Evolutionary conservation across 2,888 invertebrate genomes (phyloP).

Genomic region (Tetragnatha montana): DNA sequence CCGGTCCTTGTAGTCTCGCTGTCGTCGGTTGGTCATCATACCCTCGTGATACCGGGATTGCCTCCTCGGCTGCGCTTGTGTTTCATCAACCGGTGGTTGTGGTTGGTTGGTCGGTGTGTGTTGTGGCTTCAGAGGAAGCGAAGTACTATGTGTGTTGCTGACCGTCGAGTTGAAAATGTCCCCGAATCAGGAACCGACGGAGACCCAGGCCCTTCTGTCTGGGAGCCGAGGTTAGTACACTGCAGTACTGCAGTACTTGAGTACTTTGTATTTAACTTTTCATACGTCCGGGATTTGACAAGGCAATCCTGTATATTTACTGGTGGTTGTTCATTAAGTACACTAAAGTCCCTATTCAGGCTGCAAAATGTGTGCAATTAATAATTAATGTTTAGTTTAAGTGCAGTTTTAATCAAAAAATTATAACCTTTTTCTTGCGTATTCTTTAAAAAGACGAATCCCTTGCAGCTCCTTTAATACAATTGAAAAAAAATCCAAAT

Average conservation of each 20-base stretch:
- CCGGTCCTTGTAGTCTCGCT: background rate
- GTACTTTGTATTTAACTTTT: background rate
- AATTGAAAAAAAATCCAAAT: too few species aligned
- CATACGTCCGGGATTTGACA: background rate
- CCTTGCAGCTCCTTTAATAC: too few species aligned
- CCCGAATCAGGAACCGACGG: conserved; percentile 21
- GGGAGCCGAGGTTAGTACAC: background rate
- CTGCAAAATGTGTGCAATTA: too few species aligned
- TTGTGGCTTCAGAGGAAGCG: background rate
- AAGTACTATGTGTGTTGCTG: background rate
- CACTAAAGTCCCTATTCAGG: background rate
- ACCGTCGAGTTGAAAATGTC: conserved; percentile 10
- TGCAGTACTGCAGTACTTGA: too few species aligned
- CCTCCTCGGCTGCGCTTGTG: background rate
- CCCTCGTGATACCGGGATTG: background rate
- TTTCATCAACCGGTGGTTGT: background rate
- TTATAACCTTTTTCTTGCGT: too few species aligned
- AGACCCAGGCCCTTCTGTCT: conserved; percentile 51
- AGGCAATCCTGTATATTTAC: background rate
- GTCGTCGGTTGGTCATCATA: background rate
- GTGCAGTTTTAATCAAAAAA: too few species aligned
- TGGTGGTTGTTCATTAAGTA: background rate
- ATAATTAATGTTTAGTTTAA: too few species aligned
- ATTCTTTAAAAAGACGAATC: too few species aligned
- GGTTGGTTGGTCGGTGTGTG: background rate